phyloP scores from a whole-genome alignment of 2,888 invertebrate species.

The Leptopilina myrica region DNA sequence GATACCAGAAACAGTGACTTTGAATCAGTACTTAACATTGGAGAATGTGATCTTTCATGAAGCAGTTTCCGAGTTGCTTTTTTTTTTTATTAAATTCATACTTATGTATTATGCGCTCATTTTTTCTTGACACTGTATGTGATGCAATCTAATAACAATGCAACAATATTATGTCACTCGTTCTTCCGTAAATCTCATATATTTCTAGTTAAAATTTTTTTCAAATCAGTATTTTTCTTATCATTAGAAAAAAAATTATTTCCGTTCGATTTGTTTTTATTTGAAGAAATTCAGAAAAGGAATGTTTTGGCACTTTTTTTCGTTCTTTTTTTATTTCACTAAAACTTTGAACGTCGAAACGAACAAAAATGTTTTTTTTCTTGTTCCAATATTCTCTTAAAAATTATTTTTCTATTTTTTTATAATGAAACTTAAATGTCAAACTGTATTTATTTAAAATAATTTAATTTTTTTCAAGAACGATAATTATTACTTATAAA shows the following conservation, averaged over 20 bases:
- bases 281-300: neutral
- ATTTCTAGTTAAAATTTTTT: neutral
- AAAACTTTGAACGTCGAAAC: too few relatives aligned
- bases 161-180: constrained; percentile 14
- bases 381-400: too few relatives aligned
- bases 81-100: neutral
- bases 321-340: too few relatives aligned
- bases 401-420: too few relatives aligned
- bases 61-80: neutral
- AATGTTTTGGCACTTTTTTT: neutral
- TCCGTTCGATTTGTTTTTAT: neutral
- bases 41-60: constrained; percentile 21
- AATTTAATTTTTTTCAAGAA: too few relatives aligned
- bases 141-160: constrained; percentile 34
- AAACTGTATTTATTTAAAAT: too few relatives aligned
- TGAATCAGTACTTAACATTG: neutral
- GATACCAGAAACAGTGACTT: constrained; percentile 17
- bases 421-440: too few relatives aligned
- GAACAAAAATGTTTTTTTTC: too few relatives aligned
- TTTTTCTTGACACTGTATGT: constrained; percentile 24
- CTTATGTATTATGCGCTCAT: neutral
- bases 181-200: constrained; percentile 23
- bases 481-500: too few relatives aligned
- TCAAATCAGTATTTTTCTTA: neutral
- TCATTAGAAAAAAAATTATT: neutral